These are phyloP conservation scores for Cebus imitator DNA, from an alignment of 2,113 vertebrate species.

Conservation along the genomic window DNA sequence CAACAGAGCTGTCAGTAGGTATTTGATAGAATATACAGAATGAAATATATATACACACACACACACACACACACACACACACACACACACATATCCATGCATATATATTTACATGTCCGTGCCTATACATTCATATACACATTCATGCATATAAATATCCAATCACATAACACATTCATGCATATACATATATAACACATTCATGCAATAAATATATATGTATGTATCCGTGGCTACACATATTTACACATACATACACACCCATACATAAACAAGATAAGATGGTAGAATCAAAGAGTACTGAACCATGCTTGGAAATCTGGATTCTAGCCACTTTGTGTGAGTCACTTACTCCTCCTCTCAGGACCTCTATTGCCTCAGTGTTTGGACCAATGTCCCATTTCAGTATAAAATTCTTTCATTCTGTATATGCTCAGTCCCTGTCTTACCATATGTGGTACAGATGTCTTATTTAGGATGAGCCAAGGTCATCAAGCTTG, in stretches of 20 bases:
- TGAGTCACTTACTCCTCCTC: background rate
- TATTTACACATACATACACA: background rate
- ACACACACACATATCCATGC: too few relatives aligned
- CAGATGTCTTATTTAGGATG: background rate
- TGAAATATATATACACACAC: background rate
- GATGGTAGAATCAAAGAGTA: background rate
- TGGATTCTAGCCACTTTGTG: background rate
- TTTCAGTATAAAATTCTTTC: background rate
- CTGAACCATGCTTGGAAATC: background rate
- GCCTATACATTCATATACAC: background rate
- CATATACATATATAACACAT: background rate
- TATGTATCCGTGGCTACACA: background rate
- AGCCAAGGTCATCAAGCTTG: background rate
- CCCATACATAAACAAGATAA: background rate
- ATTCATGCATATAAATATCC: background rate
- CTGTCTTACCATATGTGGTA: background rate
- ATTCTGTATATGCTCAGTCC: background rate
- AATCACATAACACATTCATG: background rate
- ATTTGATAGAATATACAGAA: slow-evolving; percentile 24
- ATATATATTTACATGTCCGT: background rate
- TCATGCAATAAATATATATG: background rate
- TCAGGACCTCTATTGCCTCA: background rate
- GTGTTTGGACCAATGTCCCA: background rate
- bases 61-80: too few relatives aligned
- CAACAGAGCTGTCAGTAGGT: slow-evolving; percentile 27